Evolutionary conservation across 92 coral and sea anemone genomes (phyloP), one percentile per base, ranked within the genome.

Genomic region (Pocillopora meandrina): DNA sequence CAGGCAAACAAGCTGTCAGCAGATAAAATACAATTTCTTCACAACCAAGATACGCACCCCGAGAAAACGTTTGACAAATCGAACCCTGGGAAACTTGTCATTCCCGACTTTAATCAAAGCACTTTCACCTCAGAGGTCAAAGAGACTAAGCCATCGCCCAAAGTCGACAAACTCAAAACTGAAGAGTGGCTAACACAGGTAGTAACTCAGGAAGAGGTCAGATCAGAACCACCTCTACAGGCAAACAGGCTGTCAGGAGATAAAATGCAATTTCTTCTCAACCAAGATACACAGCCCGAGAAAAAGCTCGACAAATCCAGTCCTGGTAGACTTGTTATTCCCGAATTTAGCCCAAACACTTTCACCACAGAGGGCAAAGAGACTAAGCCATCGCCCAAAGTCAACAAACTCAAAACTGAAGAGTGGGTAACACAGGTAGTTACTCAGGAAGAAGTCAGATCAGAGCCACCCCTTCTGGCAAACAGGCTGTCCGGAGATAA

Each of bases 171-270:
- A 26, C 21, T 20, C 58, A 71, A 71, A 35, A 15, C 76, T 36
- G 76, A 71, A 36, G 12, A 71, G 58, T 71, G 76, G 76, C 4
- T 71, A 71, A 71, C 76, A 71, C 76, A 71, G 76, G 58, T 49
- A 15, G 58, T 20, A 5, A 49, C 55, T 14, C 20, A 35, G 55
- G 56, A 71, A 49, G 56, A 71, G 17, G 56, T 71, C 11, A 71
- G 76, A 71, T 71, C 76, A 36, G 76, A 71, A 71, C 76, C 76
- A 31, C 76, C 76, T 1, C 57, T 49, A 5, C 55, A 16, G 23
- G 58, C 76, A 19, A 71, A 71, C 76, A 71, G 35, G 34, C 71
- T 65, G 35, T 65, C 71, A 23, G 35, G 15, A 21, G 35, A 65
- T 19, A 65, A 65, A 65, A 21, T 65, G 71, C 71, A 65, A 65